Conservation (phyloP, 2,797 vertebrate species). For the Chelidonichthys spinosus region DNA sequence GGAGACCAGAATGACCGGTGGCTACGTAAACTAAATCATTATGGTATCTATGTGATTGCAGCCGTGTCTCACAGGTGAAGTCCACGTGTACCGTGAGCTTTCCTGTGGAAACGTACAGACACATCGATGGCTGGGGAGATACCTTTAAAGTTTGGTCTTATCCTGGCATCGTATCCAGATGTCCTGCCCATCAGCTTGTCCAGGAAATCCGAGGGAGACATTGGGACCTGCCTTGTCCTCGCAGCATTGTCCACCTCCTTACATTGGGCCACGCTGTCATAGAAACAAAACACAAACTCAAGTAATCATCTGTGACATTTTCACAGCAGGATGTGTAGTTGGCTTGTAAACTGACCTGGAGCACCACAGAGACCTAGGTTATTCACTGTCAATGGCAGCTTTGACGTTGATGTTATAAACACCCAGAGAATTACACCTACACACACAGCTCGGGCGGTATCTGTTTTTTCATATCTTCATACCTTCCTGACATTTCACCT, state of each 20-base stretch:
- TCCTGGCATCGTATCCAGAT: slow-evolving; percentile 92
- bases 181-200: slow-evolving; percentile 94
- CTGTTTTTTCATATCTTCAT: too few relatives aligned
- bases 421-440: neutral
- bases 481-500: too few relatives aligned
- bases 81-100: too few relatives aligned
- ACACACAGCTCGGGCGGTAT: too few relatives aligned
- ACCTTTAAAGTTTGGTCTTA: slow-evolving; percentile 97
- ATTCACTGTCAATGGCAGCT: neutral
- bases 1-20: neutral
- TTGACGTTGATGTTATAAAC: neutral
- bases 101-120: neutral
- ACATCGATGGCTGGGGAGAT: slow-evolving; percentile 10
- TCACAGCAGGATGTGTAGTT: neutral
- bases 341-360: too few relatives aligned
- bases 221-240: slow-evolving; percentile 72
- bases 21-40: neutral
- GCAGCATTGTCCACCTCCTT: slow-evolving; percentile 85
- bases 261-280: slow-evolving; percentile 73
- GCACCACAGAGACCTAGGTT: too few relatives aligned
- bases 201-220: slow-evolving; percentile 93
- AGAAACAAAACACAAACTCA: slow-evolving; percentile 22
- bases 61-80: neutral
- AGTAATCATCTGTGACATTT: neutral
- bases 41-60: neutral